Evolutionary conservation across 2,797 vertebrate species (phyloP).

Genomic region (Sebastes glaucus): DNA sequence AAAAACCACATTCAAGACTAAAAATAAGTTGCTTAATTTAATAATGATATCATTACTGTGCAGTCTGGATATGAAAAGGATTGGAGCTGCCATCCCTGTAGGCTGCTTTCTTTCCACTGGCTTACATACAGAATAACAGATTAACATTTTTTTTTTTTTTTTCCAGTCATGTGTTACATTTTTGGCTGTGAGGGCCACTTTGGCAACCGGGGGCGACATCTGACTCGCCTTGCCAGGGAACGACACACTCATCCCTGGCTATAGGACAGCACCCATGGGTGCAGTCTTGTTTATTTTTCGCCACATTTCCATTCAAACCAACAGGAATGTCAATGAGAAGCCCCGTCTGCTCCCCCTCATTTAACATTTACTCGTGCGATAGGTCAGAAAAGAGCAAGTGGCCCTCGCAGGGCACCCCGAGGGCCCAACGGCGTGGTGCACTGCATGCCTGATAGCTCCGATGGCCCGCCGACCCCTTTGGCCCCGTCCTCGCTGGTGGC

Average conservation of each 20-base stretch:
- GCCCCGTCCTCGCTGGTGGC: conserved; percentile 7
- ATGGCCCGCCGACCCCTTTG: background rate
- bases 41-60: conserved; percentile 43
- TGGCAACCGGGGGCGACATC: conserved; percentile 64
- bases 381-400: conserved; percentile 85
- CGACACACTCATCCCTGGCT: conserved; percentile 57
- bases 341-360: conserved; percentile 67
- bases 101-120: conserved; percentile 58
- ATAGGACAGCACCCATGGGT: conserved; percentile 83
- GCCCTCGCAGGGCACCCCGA: conserved; percentile 72
- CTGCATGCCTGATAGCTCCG: conserved; percentile 73
- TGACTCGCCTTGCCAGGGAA: conserved; percentile 75
- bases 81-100: conserved; percentile 23
- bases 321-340: conserved; percentile 79
- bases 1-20: background rate
- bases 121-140: conserved; percentile 56
- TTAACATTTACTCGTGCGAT: conserved; percentile 82
- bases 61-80: conserved; percentile 36
- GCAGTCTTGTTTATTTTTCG: conserved; percentile 36
- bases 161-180: conserved; percentile 63
- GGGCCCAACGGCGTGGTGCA: conserved; percentile 53
- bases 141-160: conserved; percentile 55
- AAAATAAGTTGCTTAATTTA: conserved; percentile 12
- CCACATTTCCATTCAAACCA: conserved; percentile 73
- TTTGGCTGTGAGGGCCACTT: conserved; percentile 60